A percentile compares a stretch with the other conserved stretches of the same genome.
phyloP scores from a whole-genome alignment of 35 echinoderm and acorn worm genomes.

The Amphiura filiformis region DNA sequence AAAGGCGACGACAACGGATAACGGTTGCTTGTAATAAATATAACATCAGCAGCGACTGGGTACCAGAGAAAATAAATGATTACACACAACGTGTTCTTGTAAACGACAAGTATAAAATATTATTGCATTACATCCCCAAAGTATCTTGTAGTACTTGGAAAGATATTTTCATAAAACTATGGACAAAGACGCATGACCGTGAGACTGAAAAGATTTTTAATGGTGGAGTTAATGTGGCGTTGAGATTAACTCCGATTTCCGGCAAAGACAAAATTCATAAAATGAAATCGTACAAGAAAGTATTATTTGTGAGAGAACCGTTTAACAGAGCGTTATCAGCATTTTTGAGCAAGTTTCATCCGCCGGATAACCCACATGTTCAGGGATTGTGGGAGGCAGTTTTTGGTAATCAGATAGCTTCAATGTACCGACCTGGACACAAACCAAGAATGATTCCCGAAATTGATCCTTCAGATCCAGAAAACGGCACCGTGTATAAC shows the following conservation, averaged over 20 bases:
- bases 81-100: neutral
- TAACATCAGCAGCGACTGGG: neutral
- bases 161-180: neutral
- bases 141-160: conserved; percentile 71
- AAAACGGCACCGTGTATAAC: neutral
- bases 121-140: conserved; percentile 66
- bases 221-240: too few relatives aligned
- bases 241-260: neutral
- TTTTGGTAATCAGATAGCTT: too few relatives aligned
- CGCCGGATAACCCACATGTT: neutral
- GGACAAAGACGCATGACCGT: too few relatives aligned
- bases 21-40: neutral
- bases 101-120: conserved; percentile 39
- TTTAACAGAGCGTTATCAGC: conserved; percentile 45
- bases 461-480: neutral
- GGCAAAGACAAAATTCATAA: neutral
- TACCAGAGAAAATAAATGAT: neutral
- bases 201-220: too few relatives aligned
- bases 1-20: neutral
- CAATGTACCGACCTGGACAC: too few relatives aligned
- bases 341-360: neutral
- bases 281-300: conserved; percentile 5
- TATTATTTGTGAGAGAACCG: conserved; percentile 62
- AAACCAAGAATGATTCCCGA: too few relatives aligned
- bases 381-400: neutral